phyloP scores from a whole-genome alignment of 2,797 vertebrate genomes.

The Tinamus major region DNA sequence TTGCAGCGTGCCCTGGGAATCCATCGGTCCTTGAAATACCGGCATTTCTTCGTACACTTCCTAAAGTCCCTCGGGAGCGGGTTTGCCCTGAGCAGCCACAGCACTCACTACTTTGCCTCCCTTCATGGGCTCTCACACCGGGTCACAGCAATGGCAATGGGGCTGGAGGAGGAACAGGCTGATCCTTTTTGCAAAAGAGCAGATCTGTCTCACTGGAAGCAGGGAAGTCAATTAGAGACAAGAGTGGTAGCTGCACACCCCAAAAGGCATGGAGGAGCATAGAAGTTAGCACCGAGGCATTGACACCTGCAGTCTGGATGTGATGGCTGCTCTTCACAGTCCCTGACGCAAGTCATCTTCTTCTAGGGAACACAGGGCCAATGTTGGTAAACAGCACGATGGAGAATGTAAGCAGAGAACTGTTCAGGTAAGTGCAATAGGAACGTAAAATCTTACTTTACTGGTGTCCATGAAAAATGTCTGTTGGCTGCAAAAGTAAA shows the following conservation, averaged over 20 bases:
- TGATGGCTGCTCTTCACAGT: not conserved
- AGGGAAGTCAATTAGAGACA: not conserved
- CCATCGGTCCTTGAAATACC: not conserved
- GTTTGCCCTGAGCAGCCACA: not conserved
- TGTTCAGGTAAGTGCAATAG: not conserved
- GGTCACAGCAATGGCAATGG: not conserved
- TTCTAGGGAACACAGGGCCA: not conserved
- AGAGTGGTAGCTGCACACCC: not conserved
- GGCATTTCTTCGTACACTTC: not conserved
- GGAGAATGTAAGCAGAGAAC: not conserved
- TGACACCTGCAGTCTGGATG: fast-evolving
- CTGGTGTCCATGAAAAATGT: not conserved
- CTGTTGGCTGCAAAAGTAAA: not conserved
- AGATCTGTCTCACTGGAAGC: not conserved
- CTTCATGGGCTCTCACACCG: too few species aligned
- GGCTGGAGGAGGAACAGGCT: not conserved
- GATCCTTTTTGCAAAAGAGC: not conserved
- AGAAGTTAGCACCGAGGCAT: not conserved
- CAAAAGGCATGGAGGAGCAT: not conserved
- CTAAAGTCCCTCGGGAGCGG: not conserved
- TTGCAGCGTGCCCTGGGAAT: too few species aligned
- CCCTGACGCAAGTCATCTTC: not conserved
- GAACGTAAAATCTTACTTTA: not conserved
- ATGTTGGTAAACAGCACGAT: conserved; percentile 2
- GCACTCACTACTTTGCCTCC: too few species aligned